These are phyloP conservation scores for Ctenodactylus gundi DNA, from an alignment of 2,113 vertebrate species.

Conservation along the genomic window DNA sequence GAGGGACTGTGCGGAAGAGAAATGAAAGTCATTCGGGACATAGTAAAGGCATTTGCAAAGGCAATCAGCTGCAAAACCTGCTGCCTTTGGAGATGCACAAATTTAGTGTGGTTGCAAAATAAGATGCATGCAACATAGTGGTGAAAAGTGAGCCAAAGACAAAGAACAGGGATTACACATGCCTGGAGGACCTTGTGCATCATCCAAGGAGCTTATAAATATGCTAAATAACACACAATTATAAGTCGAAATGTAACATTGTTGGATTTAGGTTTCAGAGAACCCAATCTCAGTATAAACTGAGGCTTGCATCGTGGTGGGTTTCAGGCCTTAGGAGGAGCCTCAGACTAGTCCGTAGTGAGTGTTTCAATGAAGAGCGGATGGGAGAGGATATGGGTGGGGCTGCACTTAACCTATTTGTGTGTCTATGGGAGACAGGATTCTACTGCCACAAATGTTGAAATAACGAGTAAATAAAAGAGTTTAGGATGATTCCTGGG, in stretches of 20 bases:
- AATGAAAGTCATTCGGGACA: background rate
- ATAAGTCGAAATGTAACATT: background rate
- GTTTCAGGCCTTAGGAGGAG: background rate
- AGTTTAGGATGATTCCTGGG: background rate
- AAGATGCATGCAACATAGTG: background rate
- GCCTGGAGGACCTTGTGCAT: background rate
- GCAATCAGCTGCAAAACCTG: background rate
- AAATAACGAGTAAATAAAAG: background rate
- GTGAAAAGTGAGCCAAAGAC: background rate
- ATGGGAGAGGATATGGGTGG: background rate
- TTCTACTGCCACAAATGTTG: background rate
- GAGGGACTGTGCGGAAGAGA: background rate
- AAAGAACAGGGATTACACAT: background rate
- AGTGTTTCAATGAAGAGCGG: background rate
- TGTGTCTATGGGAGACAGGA: background rate
- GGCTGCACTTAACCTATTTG: background rate
- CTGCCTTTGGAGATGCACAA: background rate
- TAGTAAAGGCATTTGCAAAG: background rate
- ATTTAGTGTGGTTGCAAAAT: background rate
- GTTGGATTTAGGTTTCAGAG: background rate
- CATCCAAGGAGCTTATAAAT: background rate
- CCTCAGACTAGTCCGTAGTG: background rate
- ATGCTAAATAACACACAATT: background rate
- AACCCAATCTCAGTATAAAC: background rate
- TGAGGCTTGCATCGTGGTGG: background rate